Evolutionary conservation across 2,888 invertebrate genomes (phyloP).

Genomic region (Monoplex corrugatus): DNA sequence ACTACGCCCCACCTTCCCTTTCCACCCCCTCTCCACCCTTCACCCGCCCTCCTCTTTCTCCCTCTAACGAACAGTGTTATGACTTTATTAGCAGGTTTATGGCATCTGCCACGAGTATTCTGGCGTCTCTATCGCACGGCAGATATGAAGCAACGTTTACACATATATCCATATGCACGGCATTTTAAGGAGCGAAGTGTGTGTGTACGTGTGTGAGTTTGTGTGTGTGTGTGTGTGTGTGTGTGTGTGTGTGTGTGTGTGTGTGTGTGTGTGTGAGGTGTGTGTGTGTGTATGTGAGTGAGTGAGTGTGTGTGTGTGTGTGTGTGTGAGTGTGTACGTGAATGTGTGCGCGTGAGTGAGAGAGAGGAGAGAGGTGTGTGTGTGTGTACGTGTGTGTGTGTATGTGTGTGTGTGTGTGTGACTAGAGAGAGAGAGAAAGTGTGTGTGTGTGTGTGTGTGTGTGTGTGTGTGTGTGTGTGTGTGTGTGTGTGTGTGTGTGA

Average conservation of each 20-base stretch:
- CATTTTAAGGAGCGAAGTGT: too few relatives aligned
- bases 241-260: not conserved
- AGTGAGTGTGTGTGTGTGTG: not conserved
- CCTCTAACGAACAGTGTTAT: too few relatives aligned
- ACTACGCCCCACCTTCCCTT: too few relatives aligned
- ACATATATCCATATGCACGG: too few relatives aligned
- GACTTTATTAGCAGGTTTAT: too few relatives aligned
- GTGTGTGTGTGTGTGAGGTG: not conserved
- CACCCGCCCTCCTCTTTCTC: too few relatives aligned
- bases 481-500: not conserved
- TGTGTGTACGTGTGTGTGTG: conserved; percentile 14
- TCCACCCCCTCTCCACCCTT: too few relatives aligned
- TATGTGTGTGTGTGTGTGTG: conserved; percentile 24
- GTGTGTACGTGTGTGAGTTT: not conserved
- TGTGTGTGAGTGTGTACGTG: conserved; percentile 17
- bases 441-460: not conserved
- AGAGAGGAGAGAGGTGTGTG: too few relatives aligned
- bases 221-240: conserved; percentile 20
- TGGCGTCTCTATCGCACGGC: too few relatives aligned
- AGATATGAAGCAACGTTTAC: too few relatives aligned
- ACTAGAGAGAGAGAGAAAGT: not conserved
- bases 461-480: not conserved
- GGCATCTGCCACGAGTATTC: too few relatives aligned
- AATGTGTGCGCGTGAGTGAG: too few relatives aligned
- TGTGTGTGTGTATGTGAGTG: not conserved